A percentile compares a stretch with the other conserved stretches of the same genome.
Conservation (phyloP, 2,888 invertebrate genomes). For the Phyllotreta striolata region DNA sequence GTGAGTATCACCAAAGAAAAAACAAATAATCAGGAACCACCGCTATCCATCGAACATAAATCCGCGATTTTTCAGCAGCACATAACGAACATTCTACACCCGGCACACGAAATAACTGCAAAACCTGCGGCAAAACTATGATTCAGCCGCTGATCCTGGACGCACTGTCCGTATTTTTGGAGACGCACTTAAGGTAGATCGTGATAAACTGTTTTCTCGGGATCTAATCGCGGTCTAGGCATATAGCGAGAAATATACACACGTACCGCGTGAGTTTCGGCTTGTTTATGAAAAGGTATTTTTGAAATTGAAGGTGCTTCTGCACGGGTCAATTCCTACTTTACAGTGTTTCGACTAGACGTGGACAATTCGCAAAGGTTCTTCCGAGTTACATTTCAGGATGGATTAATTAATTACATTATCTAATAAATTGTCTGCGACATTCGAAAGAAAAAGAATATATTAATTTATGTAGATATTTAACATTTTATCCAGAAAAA, state of each 20-base stretch:
- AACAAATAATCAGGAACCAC: conserved; percentile 23
- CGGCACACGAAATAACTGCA: conserved; percentile 1
- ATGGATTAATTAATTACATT: no score
- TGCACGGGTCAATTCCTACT: not conserved
- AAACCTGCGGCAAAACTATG: conserved; percentile 18
- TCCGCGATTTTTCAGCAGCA: conserved; percentile 6
- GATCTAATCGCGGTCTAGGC: conserved; percentile 29
- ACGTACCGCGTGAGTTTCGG: conserved; percentile 17
- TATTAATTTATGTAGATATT: no score
- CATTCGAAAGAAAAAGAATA: no score
- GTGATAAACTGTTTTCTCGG: conserved; percentile 27
- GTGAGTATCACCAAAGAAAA: conserved; percentile 32
- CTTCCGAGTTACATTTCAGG: no score
- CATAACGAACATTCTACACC: not conserved
- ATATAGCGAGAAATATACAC: conserved; percentile 20
- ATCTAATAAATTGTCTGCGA: no score
- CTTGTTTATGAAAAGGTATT: conserved; percentile 15
- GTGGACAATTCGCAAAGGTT: not conserved
- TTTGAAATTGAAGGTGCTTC: conserved; percentile 20
- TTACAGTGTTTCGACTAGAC: not conserved
- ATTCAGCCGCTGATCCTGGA: conserved; percentile 25
- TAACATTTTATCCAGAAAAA: no score
- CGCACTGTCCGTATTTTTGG: conserved; percentile 52
- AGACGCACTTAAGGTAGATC: conserved; percentile 53
- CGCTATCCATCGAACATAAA: conserved; percentile 28